Conservation (phyloP, 2,113 vertebrate species). For the Aegotheles bennettii region DNA sequence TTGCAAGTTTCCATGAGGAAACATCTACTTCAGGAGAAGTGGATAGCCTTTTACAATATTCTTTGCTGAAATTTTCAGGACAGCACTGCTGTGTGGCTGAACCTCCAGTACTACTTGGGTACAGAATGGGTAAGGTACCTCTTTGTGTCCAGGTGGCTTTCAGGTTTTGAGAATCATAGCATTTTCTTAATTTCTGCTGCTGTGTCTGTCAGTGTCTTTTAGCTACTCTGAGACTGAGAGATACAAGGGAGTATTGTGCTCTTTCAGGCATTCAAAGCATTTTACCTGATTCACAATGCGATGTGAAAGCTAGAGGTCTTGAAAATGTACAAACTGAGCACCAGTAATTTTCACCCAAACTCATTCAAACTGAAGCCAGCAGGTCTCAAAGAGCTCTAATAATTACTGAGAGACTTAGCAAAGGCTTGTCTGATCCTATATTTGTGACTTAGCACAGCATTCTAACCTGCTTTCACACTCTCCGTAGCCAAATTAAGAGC, state of each 20-base stretch:
- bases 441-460: background rate
- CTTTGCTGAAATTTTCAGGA: background rate
- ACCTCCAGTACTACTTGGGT: background rate
- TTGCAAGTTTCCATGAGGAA: background rate
- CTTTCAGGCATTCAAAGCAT: background rate
- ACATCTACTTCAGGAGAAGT: background rate
- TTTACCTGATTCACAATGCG: background rate
- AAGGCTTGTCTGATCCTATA: conserved; percentile 43
- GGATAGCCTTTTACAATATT: background rate
- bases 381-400: conserved; percentile 33
- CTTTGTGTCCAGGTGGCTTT: background rate
- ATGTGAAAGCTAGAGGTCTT: conserved; percentile 37
- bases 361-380: conserved; percentile 34
- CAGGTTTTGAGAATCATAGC: background rate
- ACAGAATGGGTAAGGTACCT: background rate
- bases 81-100: background rate
- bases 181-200: background rate
- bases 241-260: background rate
- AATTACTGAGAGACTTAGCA: conserved; percentile 42
- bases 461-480: background rate
- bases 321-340: background rate
- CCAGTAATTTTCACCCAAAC: conserved; percentile 28
- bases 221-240: background rate
- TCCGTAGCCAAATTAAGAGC: background rate
- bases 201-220: background rate